Conservation (phyloP, 2,797 vertebrate genomes). For the Argentina silus region DNA sequence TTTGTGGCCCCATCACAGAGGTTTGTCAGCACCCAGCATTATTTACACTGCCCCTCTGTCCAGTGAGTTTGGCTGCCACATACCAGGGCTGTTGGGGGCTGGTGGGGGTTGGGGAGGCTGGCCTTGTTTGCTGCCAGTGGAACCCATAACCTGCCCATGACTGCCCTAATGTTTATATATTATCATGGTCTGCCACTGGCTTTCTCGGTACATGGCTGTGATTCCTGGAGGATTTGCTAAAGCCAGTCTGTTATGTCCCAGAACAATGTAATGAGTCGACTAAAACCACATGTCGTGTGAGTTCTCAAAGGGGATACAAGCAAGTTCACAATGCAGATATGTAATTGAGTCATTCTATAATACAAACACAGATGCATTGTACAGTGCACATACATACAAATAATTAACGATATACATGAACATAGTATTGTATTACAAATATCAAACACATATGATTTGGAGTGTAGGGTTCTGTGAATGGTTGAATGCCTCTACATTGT, state of each 20-base stretch:
- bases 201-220: slow-evolving; percentile 30
- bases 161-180: slow-evolving; percentile 35
- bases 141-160: slow-evolving; percentile 6
- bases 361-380: background rate
- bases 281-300: background rate
- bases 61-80: background rate
- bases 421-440: slow-evolving; percentile 1
- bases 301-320: background rate
- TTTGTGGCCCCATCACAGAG: background rate
- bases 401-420: background rate
- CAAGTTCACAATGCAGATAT: slow-evolving; percentile 1
- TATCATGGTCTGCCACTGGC: background rate
- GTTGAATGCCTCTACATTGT: background rate
- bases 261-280: slow-evolving; percentile 1
- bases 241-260: slow-evolving; percentile 9
- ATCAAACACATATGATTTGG: background rate
- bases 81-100: background rate
- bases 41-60: background rate
- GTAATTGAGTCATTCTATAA: slow-evolving; percentile 4
- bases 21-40: background rate
- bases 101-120: background rate
- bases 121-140: slow-evolving; percentile 10
- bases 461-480: slow-evolving; percentile 8
- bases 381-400: background rate
- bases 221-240: slow-evolving; percentile 27